phyloP scores from a whole-genome alignment of 2,888 invertebrate species.

The Idaea aversata region DNA sequence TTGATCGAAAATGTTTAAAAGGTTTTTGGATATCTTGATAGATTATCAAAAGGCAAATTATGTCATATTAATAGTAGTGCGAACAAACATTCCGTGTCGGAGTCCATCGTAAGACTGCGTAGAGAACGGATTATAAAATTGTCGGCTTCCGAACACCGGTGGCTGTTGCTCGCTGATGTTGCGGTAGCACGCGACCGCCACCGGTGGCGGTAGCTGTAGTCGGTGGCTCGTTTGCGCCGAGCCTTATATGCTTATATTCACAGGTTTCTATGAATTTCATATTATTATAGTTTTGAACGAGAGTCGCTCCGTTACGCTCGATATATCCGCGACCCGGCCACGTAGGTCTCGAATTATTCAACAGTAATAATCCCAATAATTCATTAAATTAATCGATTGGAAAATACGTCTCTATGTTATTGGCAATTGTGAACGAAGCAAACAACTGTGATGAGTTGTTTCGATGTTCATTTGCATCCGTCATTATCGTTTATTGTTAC shows the following conservation, averaged over 20 bases:
- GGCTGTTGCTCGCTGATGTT: no score
- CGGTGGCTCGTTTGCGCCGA: no score
- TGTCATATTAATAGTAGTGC: no score
- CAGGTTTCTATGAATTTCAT: constrained; percentile 52
- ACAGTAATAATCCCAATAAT: constrained; percentile 39
- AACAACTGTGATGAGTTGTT: background rate
- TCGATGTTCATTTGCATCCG: background rate
- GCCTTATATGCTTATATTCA: constrained; percentile 40
- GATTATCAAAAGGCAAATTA: no score
- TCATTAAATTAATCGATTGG: constrained; percentile 32
- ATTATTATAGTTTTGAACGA: constrained; percentile 23
- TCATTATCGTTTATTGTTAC: background rate
- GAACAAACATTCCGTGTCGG: no score
- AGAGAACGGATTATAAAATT: no score
- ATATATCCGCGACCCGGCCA: constrained; percentile 24
- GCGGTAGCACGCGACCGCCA: no score
- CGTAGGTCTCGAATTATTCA: constrained; percentile 37
- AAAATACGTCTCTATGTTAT: constrained; percentile 29
- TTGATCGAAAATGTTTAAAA: no score
- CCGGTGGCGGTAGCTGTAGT: no score
- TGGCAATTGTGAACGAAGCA: constrained; percentile 9
- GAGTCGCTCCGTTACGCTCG: constrained; percentile 7
- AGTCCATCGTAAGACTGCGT: no score
- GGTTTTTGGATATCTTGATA: no score
- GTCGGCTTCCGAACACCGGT: no score